Evolutionary conservation across 1,140 invertebrate genomes (phyloP), one percentile per base, ranked within the genome.

Genomic region (Arctopsyche grandis): DNA sequence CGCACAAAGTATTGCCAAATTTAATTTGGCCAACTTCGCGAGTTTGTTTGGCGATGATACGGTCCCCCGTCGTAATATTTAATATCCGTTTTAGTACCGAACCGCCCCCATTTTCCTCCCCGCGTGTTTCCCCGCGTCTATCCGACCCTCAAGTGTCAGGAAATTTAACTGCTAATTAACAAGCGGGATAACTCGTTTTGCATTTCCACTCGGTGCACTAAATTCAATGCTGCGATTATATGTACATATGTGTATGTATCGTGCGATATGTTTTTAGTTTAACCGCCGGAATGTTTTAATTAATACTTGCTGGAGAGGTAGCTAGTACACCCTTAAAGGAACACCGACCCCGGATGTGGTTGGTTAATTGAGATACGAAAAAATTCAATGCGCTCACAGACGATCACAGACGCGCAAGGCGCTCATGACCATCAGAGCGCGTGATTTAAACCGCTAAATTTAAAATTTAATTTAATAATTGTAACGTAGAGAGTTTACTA

Each of bases 121-220:
- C 12, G 44, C 12, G 5, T 46, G 44, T 12, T 52, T 52, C 48
- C 16, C 48, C 58, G 7, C 7, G 4, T 19, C 21, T 60, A 5
- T 60, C 21, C 16, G 66, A 22, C 22, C 26, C 60, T 29, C 14
- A 29, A 19, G 60, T 66, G 26, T 14, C 69, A 38, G 69, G 69
- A 71, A 71, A 71, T 71, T 71, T 71, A 71, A 71, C 69, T 71
- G 69, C 69, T 71, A 71, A 71, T 71, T 71, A 71, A 71, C 69
- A 71, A 29, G 19, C n/a, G 63, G 63, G 9, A 66, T 12, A 24
- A 66, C 5, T 66, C 63, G 58, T 14, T 66, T 22, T 24, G 63
- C 22, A 22, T 66, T 66, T 26, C 63, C 63, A 66, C 63, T 66
- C 63, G 22, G 21, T 60, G n/a, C 58, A 60, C 3, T 21, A 60